Evolutionary conservation across 1,140 invertebrate species (phyloP), one percentile per base, ranked within the genome.

Genomic region (Lepidurus couesii): DNA sequence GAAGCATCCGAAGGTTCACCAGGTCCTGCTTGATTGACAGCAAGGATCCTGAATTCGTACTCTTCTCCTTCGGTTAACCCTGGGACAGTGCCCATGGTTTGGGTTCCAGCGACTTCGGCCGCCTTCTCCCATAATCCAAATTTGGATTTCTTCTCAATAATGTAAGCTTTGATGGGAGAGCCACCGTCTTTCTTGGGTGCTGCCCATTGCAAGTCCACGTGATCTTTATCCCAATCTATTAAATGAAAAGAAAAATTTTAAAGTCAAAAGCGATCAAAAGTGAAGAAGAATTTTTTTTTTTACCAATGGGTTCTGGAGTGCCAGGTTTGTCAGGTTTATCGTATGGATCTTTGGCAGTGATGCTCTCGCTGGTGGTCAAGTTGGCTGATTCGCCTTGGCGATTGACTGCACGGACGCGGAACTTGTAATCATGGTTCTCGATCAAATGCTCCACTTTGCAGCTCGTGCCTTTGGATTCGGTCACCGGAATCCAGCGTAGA

Each of bases 311-410:
- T 77, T 93, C 90, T 1, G 96, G 97, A 75, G 91, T 91, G 53
- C 96, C 96, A 75, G 98, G 98, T 86, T 96, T 96, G 83, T 97
- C 95, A 7, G 98, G 96, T 83, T 91, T 93, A 81, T 91, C 94
- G 85, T 92, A 99, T 45, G 97, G 97, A 91, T 99, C 97, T 85
- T 98, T 98, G 44, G 97, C 97, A 1, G 96, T 93, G 76, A 98
- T 93, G 13, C 93, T 90, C 83, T 95, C 92, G 47, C 89, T 88
- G 7, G 95, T 93, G n/a, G 90, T 89, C 10, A 98, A 87, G 1
- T 96, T 95, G 79, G 91, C 88, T 7, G 96, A 97, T 85, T 97
- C 94, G 1, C 97, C 97, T 84, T 95, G 92, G 81, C 93, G 93
- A 84, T 99, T 99, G 0, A 98, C 94, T 44, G 97, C 97, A 78